phyloP scores from a whole-genome alignment of 2,888 invertebrate genomes.

The Xestia c-nigrum region DNA sequence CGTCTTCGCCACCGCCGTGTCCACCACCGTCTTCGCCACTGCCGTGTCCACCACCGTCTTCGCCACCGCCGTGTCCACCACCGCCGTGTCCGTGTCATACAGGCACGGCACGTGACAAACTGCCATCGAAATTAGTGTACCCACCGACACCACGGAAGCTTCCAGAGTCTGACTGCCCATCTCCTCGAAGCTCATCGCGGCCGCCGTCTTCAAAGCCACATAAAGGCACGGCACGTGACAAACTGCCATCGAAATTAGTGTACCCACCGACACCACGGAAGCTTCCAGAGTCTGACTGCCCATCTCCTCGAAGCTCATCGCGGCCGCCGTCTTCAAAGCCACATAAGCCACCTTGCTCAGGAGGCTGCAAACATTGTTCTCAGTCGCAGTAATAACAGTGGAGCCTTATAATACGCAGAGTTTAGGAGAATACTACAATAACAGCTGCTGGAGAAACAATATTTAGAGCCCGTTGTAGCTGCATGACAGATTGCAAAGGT shows the following conservation, averaged over 20 bases:
- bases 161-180: background rate
- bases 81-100: background rate
- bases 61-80: background rate
- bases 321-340: too few species aligned
- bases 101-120: too few species aligned
- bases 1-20: background rate
- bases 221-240: too few species aligned
- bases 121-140: background rate
- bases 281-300: background rate
- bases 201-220: too few species aligned
- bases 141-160: background rate
- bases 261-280: background rate
- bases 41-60: too few species aligned
- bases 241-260: background rate
- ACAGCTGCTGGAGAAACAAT: background rate
- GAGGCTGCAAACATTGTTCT: background rate
- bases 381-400: background rate
- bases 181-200: background rate
- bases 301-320: background rate
- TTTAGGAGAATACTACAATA: background rate
- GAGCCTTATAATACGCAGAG: background rate
- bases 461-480: background rate
- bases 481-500: constrained; percentile 14
- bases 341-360: background rate
- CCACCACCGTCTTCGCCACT: background rate